Percentiles rank a stretch among this genome's conserved stretches.
Evolutionary conservation across 2,888 invertebrate species (phyloP).

Genomic region (Operophtera brumata): DNA sequence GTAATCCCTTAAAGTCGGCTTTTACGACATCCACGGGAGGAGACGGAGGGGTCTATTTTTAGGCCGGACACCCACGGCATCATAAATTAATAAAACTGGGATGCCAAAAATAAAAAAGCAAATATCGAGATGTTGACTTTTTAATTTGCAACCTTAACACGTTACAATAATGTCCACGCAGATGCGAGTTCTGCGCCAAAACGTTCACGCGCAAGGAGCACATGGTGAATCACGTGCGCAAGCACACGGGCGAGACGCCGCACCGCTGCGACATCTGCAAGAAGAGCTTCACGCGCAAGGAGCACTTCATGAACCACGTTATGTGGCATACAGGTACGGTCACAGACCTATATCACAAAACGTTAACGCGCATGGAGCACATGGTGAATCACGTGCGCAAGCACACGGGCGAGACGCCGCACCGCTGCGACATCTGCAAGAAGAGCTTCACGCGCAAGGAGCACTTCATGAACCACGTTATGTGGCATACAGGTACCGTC

Average conservation of each 20-base stretch:
- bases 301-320: slow-evolving; percentile 89
- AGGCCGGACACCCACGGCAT: no score
- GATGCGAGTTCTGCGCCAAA: slow-evolving; percentile 88
- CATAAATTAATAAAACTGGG: no score
- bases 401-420: slow-evolving; percentile 88
- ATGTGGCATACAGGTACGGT: slow-evolving; percentile 93
- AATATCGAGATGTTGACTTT: no score
- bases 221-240: slow-evolving; percentile 88
- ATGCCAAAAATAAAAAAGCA: no score
- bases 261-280: slow-evolving; percentile 89
- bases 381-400: slow-evolving; percentile 89
- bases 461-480: slow-evolving; percentile 89
- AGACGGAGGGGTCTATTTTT: no score
- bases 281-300: slow-evolving; percentile 88
- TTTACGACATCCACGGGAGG: no score
- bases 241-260: slow-evolving; percentile 88
- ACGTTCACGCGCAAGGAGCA: slow-evolving; percentile 89
- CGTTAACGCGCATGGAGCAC: slow-evolving; percentile 88
- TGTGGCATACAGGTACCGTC: slow-evolving; percentile 92
- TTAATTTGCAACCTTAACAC: background rate
- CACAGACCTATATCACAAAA: no score
- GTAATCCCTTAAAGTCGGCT: no score
- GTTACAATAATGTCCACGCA: slow-evolving; percentile 35
- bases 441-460: slow-evolving; percentile 89
- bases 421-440: slow-evolving; percentile 88